Evolutionary conservation across 2,113 vertebrate genomes (phyloP), one percentile per base, ranked within the genome.

Genomic region (Beaufortia kweichowensis): DNA sequence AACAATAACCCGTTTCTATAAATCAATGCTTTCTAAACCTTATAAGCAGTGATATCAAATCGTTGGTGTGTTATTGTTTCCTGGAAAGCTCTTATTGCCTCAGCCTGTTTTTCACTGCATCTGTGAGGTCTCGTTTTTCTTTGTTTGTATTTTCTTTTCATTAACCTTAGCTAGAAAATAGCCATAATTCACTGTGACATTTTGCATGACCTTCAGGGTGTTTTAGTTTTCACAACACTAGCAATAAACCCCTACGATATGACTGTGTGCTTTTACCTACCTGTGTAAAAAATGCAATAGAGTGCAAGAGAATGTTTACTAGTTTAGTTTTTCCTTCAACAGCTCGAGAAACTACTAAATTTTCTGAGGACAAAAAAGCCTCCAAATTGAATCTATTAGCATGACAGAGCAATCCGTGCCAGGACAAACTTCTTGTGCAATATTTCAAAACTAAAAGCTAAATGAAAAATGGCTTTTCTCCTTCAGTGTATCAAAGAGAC

Each of bases 151-250:
- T 69, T 79, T 75, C 46, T 60, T 84, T 81, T 79, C 73, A 82
- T 82, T 82, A 82, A 68, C 76, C 73, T 81, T 64, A 64, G 29
- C 63, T 28, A 79, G 72, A 79, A 81, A 81, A 81, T 71, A 81
- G 76, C 76, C 79, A 79, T 84, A 84, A 81, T 84, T 84, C 81
- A 82, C 74, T 35, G 50, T 83, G 78, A 78, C 79, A 81, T 81
- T 83, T 75, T 59, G 43, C 53, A 55, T 75, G 82, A 83, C 70
- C 82, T 83, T 77, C 53, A 70, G 66, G 65, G 46, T 78, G 10
- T 59, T 53, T 66, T 69, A 46, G n/a, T 46, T 68, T 75, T 43
- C 3, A 10, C 71, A 70, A 53, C 57, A 26, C 65, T 64, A 5
- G 31, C 29, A 66, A 63, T 31, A 71, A 41, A 55, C 50, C 23